Percentiles rank a stretch among this genome's conserved stretches.
Evolutionary conservation across 2,888 invertebrate species (phyloP).

Genomic region (Globia sparganii): DNA sequence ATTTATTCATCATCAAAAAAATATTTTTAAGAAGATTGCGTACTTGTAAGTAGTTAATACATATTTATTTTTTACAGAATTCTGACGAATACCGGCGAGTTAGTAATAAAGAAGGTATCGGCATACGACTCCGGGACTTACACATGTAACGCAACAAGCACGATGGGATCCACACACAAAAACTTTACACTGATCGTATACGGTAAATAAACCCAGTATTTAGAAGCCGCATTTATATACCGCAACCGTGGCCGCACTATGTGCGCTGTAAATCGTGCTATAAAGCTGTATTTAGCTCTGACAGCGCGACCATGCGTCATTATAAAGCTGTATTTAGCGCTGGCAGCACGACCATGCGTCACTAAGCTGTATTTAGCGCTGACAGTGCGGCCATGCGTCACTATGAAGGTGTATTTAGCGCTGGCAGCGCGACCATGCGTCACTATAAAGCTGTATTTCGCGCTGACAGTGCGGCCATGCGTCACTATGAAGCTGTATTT

Average conservation of each 20-base stretch:
- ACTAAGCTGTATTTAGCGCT: too few species aligned
- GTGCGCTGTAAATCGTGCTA: too few species aligned
- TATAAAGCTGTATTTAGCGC: too few species aligned
- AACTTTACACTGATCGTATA: conserved; percentile 83
- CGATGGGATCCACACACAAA: conserved; percentile 79
- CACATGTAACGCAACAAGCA: conserved; percentile 82
- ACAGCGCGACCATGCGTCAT: too few species aligned
- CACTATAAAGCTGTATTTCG: too few species aligned
- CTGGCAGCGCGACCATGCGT: too few species aligned
- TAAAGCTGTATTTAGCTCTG: too few species aligned
- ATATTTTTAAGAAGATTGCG: neutral
- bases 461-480: too few species aligned
- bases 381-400: too few species aligned
- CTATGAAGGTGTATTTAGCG: too few species aligned
- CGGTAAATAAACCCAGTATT: conserved; percentile 79
- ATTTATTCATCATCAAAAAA: neutral
- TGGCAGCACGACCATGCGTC: too few species aligned
- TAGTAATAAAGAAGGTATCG: conserved; percentile 76
- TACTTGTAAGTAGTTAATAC: neutral
- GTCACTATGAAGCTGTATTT: too few species aligned
- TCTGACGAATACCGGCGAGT: conserved; percentile 69
- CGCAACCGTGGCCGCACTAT: neutral
- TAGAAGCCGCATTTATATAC: neutral
- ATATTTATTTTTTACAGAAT: conserved; percentile 71
- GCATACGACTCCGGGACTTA: conserved; percentile 82